A percentile compares a stretch with the other conserved stretches of the same genome.
These are phyloP conservation scores for Protobothrops mucrosquamatus DNA, from an alignment of 2,113 vertebrate genomes.

Conservation along the genomic window DNA sequence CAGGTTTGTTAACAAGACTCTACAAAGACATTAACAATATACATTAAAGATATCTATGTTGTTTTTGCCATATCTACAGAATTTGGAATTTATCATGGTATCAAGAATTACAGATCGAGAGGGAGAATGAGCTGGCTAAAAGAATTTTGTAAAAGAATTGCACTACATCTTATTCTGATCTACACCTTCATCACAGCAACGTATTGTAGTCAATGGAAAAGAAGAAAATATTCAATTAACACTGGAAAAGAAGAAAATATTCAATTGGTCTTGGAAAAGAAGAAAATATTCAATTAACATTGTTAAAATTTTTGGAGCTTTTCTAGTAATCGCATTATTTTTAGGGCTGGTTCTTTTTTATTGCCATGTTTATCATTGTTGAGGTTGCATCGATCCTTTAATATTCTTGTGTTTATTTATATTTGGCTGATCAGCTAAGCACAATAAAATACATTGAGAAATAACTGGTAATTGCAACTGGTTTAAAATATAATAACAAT, in stretches of 20 bases:
- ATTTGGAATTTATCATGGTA: background rate
- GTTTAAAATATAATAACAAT: background rate
- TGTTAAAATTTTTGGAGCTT: background rate
- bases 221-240: background rate
- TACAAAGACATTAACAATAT: background rate
- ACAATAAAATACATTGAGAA: background rate
- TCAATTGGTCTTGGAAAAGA: background rate
- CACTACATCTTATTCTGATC: background rate
- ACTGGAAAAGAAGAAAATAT: background rate
- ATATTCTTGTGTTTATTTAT: background rate
- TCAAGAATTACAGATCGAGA: background rate
- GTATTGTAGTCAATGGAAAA: background rate
- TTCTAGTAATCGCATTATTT: background rate
- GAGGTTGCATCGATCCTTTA: background rate
- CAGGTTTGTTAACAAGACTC: background rate
- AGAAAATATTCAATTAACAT: background rate
- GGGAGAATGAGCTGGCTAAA: background rate
- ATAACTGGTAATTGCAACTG: background rate
- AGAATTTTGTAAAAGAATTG: background rate
- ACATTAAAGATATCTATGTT: background rate
- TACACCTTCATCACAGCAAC: background rate
- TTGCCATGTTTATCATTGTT: background rate
- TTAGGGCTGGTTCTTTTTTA: background rate
- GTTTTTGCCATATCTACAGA: background rate
- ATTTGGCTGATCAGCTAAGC: background rate